phyloP scores from a whole-genome alignment of 2,797 vertebrate species.

The Sebastes oblongus region DNA sequence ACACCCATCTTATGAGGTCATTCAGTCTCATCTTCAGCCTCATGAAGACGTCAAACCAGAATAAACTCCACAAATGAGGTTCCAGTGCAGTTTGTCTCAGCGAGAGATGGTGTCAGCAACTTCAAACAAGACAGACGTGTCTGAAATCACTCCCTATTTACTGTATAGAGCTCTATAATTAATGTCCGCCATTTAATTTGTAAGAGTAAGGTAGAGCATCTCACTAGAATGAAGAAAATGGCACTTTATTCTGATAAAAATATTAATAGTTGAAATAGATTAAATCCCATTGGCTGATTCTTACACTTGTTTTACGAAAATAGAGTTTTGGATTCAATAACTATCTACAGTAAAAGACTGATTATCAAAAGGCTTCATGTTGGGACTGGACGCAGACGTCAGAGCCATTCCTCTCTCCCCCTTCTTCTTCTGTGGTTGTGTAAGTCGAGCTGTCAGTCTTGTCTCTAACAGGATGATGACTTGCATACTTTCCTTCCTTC shows the following conservation, averaged over 20 bases:
- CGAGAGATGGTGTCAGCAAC: not conserved
- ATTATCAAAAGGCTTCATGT: not conserved
- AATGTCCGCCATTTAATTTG: not conserved
- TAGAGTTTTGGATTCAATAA: not conserved
- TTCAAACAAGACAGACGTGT: not conserved
- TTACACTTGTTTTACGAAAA: not conserved
- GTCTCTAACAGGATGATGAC: constrained; percentile 60
- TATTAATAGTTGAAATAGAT: not conserved
- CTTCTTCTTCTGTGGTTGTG: constrained; percentile 38
- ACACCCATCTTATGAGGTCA: not conserved
- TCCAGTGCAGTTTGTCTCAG: not conserved
- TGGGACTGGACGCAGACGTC: constrained; percentile 8
- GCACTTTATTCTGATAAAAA: not conserved
- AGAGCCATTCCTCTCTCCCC: constrained; percentile 8
- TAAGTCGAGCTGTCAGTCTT: constrained; percentile 49
- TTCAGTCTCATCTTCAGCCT: not conserved
- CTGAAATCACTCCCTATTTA: not conserved
- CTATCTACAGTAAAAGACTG: not conserved
- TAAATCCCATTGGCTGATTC: not conserved
- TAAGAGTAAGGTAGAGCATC: no score
- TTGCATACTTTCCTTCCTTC: constrained; percentile 61
- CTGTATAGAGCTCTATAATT: no score
- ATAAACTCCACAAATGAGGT: not conserved
- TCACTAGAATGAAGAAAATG: not conserved
- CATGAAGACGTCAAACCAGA: not conserved